Conservation (phyloP, 2,888 invertebrate species). For the Spodoptera exigua region DNA sequence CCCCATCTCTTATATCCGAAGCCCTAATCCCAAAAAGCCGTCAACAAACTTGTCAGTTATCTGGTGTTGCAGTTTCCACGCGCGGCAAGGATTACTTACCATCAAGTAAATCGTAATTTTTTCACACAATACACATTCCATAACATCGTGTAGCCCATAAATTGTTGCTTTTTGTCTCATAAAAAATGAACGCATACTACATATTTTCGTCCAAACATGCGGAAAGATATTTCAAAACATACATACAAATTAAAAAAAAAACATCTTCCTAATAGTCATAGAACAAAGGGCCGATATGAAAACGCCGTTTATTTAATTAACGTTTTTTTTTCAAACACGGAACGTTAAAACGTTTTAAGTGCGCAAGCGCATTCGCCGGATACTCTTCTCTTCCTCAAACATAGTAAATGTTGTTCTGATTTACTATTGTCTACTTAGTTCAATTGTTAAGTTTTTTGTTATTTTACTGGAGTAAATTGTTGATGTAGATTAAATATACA, state of each 20-base stretch:
- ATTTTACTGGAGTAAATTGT: not conserved
- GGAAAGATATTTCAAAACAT: constrained; percentile 23
- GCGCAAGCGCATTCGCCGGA: constrained; percentile 56
- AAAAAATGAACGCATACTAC: constrained; percentile 7
- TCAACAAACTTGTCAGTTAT: too few relatives aligned
- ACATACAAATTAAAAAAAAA: constrained; percentile 19
- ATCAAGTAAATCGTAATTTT: too few relatives aligned
- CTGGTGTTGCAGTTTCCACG: too few relatives aligned
- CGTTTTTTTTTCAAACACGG: constrained; percentile 55
- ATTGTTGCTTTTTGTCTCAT: too few relatives aligned
- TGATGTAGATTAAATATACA: too few relatives aligned
- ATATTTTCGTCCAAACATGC: constrained; percentile 33
- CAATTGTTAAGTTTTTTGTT: constrained; percentile 11
- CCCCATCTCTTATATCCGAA: too few relatives aligned
- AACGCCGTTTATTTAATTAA: constrained; percentile 46
- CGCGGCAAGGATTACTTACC: too few relatives aligned
- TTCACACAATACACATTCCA: too few relatives aligned
- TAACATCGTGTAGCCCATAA: too few relatives aligned
- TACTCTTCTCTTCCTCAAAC: constrained; percentile 64
- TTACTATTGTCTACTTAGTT: constrained; percentile 40
- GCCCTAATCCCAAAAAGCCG: too few relatives aligned
- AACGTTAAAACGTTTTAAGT: constrained; percentile 60
- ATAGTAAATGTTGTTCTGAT: constrained; percentile 41
- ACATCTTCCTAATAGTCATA: constrained; percentile 36
- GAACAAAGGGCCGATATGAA: constrained; percentile 61